Percentiles rank a stretch among this genome's conserved stretches.
phyloP scores from a whole-genome alignment of 2,888 invertebrate species.

The Ophion ellenae region DNA sequence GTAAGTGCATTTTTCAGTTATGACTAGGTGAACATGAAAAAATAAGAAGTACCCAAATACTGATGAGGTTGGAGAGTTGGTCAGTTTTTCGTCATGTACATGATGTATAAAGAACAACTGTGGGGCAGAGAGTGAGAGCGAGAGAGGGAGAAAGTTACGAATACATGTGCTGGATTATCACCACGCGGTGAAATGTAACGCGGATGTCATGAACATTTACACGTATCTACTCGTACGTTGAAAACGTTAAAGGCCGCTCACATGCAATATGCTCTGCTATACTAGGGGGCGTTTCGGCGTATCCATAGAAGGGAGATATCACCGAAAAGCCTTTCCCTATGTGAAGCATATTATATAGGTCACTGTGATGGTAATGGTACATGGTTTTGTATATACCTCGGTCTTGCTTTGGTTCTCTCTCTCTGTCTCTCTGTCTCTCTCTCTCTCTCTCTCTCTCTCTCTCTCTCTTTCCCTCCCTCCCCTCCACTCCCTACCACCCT shows the following conservation, averaged over 20 bases:
- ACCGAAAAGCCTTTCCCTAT: constrained; percentile 40
- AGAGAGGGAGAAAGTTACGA: background rate
- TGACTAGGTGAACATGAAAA: background rate
- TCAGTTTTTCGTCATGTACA: background rate
- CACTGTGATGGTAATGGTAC: constrained; percentile 19
- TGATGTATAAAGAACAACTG: background rate
- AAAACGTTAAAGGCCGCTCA: constrained; percentile 46
- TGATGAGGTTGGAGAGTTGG: background rate
- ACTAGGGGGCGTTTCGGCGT: constrained; percentile 49
- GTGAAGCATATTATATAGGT: constrained; percentile 11
- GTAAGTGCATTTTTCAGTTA: background rate
- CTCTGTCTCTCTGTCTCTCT: too few species aligned
- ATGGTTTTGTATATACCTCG: constrained; percentile 8
- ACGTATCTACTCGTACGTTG: constrained; percentile 23
- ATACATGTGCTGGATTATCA: constrained; percentile 37
- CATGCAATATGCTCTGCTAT: constrained; percentile 46
- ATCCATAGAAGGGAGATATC: constrained; percentile 42
- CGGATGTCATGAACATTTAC: constrained; percentile 45
- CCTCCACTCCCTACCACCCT: too few species aligned
- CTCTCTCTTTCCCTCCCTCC: too few species aligned
- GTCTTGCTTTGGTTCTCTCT: background rate
- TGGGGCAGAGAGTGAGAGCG: background rate
- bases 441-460: too few species aligned
- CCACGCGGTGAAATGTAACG: constrained; percentile 38
- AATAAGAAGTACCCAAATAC: background rate